Evolutionary conservation across 1,140 invertebrate genomes (phyloP).

Genomic region (Amphibalanus amphitrite): DNA sequence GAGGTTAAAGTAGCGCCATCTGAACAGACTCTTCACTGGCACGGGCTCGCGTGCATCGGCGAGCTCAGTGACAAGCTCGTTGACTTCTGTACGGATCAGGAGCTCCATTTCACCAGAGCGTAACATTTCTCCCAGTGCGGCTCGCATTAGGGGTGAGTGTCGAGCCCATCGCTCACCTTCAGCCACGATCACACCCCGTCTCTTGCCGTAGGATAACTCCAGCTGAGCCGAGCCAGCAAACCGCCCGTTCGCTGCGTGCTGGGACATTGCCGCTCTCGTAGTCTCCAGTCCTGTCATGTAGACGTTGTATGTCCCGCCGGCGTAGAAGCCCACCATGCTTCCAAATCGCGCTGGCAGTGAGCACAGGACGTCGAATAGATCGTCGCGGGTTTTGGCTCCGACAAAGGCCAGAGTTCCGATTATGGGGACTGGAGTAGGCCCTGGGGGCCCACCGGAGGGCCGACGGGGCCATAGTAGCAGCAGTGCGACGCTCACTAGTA

Average conservation of each 20-base stretch:
- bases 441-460: too few relatives aligned
- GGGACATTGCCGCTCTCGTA: background rate
- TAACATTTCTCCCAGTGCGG: background rate
- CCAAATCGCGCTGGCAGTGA: background rate
- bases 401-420: background rate
- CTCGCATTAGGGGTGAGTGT: background rate
- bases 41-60: background rate
- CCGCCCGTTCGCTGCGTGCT: background rate
- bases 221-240: background rate
- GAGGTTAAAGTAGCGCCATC: background rate
- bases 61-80: background rate
- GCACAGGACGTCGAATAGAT: background rate
- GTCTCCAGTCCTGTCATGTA: background rate
- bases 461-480: background rate
- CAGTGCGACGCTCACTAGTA: background rate
- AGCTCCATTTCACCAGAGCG: background rate
- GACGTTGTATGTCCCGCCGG: background rate
- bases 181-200: background rate
- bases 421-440: background rate
- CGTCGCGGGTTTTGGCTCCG: background rate
- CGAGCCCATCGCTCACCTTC: background rate
- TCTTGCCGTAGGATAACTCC: background rate
- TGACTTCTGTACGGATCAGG: background rate
- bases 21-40: background rate
- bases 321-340: background rate